These are phyloP conservation scores for Pseudeuparius sepicola DNA, from an alignment of 2,888 invertebrate species.

Conservation along the genomic window DNA sequence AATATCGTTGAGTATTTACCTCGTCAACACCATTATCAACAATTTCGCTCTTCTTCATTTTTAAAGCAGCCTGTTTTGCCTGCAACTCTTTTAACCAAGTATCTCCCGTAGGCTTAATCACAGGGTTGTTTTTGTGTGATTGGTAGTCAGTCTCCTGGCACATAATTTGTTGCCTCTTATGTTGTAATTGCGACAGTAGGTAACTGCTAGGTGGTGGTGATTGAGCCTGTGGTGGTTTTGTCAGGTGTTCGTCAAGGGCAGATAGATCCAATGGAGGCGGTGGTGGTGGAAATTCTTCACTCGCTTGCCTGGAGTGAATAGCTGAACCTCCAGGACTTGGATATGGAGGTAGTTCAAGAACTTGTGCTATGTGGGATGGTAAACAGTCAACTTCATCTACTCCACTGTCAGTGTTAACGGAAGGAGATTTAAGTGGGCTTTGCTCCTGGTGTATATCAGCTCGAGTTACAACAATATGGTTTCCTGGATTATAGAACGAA, in stretches of 20 bases:
- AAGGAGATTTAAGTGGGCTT: constrained; percentile 47
- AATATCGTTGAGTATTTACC: constrained; percentile 27
- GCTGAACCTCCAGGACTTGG: constrained; percentile 68
- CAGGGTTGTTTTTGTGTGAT: constrained; percentile 32
- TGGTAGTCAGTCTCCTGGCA: constrained; percentile 38
- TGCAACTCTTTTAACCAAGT: constrained; percentile 72
- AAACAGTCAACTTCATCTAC: constrained; percentile 58
- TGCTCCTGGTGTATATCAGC: constrained; percentile 81
- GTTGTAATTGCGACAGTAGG: constrained; percentile 54
- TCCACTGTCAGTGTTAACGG: constrained; percentile 36
- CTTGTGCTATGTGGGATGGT: constrained; percentile 40
- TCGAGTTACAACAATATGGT: constrained; percentile 56
- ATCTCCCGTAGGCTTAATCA: constrained; percentile 40
- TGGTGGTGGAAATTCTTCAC: constrained; percentile 86
- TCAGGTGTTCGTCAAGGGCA: constrained; percentile 49
- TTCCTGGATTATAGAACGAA: constrained; percentile 22
- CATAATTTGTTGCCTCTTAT: constrained; percentile 52
- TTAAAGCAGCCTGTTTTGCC: constrained; percentile 61
- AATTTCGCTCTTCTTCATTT: constrained; percentile 43
- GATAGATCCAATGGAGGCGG: constrained; percentile 67
- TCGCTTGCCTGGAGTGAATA: constrained; percentile 74
- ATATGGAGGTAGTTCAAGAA: constrained; percentile 64
- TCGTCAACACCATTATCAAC: constrained; percentile 34
- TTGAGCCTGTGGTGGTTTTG: constrained; percentile 24
- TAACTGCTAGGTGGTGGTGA: constrained; percentile 34